phyloP scores from a whole-genome alignment of 1,140 invertebrate species.

The Parasteatoda tepidariorum region DNA sequence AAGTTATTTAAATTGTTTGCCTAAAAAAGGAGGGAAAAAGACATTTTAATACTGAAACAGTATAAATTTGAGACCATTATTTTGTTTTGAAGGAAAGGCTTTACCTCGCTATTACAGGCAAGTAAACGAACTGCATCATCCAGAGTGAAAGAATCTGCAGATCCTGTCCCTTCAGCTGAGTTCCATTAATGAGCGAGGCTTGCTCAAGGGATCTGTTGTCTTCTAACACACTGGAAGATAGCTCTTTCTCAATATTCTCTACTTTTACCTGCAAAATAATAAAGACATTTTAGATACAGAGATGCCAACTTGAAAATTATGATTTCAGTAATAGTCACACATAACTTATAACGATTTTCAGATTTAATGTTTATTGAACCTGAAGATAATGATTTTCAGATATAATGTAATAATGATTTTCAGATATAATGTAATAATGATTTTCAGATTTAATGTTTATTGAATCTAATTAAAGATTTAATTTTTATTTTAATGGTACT shows the following conservation, averaged over 20 bases:
- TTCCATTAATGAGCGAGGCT: constrained; percentile 65
- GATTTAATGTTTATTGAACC: no score
- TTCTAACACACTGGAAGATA: not conserved
- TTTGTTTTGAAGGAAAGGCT: not conserved
- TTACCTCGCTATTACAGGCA: constrained; percentile 52
- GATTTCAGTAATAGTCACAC: no score
- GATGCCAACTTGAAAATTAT: not conserved
- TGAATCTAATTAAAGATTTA: no score
- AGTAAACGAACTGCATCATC: constrained; percentile 63
- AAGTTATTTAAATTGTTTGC: no score
- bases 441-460: no score
- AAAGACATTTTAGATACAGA: not conserved
- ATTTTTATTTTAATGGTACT: no score
- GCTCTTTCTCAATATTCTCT: not conserved
- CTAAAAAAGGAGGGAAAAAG: no score
- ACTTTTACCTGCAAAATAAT: not conserved
- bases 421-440: no score
- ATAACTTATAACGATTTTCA: no score
- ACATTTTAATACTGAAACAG: not conserved
- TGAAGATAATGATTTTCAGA: no score
- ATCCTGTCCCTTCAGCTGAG: constrained; percentile 66
- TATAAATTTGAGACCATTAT: no score
- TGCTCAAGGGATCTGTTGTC: constrained; percentile 62
- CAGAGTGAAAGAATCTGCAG: constrained; percentile 42
- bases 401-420: no score